Evolutionary conservation across 2,113 vertebrate species (phyloP).

Genomic region (Urocolius indicus): DNA sequence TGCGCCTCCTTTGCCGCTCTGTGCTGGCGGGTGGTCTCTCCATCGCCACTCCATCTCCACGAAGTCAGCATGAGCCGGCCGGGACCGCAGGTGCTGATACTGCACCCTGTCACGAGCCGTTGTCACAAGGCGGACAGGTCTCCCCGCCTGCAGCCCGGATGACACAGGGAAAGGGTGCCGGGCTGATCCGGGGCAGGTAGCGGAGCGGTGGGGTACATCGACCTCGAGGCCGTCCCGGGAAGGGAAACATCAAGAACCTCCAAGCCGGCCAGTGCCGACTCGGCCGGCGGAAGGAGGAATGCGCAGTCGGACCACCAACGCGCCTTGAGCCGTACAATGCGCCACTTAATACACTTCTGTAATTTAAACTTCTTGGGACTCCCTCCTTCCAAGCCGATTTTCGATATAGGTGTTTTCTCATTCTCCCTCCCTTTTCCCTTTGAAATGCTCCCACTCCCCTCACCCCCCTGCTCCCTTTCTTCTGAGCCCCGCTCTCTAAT

Average conservation of each 20-base stretch:
- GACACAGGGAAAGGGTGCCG: neutral
- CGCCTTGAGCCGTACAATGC: slow-evolving; percentile 22
- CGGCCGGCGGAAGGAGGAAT: neutral
- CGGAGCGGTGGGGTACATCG: neutral
- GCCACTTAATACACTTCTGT: slow-evolving; percentile 71
- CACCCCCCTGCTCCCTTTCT: slow-evolving; percentile 76
- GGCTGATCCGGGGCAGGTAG: neutral
- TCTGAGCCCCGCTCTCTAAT: slow-evolving; percentile 74
- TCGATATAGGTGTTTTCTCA: slow-evolving; percentile 73
- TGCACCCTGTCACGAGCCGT: neutral
- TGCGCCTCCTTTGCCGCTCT: neutral
- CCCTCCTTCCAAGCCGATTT: slow-evolving; percentile 63
- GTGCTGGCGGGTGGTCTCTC: neutral
- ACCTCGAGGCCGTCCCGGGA: neutral
- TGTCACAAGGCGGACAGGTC: neutral
- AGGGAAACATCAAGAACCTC: neutral
- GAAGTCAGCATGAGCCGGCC: fast-evolving
- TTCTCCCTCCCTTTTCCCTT: slow-evolving; percentile 16
- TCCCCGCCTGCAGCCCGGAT: neutral
- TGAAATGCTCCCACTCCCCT: slow-evolving; percentile 65
- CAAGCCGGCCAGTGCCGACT: neutral
- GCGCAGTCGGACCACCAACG: slow-evolving; percentile 66
- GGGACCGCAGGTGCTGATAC: neutral
- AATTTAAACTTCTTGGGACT: slow-evolving; percentile 50
- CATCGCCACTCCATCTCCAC: neutral